phyloP scores from a whole-genome alignment of 2,113 vertebrate species.

The Peromyscus californicus region DNA sequence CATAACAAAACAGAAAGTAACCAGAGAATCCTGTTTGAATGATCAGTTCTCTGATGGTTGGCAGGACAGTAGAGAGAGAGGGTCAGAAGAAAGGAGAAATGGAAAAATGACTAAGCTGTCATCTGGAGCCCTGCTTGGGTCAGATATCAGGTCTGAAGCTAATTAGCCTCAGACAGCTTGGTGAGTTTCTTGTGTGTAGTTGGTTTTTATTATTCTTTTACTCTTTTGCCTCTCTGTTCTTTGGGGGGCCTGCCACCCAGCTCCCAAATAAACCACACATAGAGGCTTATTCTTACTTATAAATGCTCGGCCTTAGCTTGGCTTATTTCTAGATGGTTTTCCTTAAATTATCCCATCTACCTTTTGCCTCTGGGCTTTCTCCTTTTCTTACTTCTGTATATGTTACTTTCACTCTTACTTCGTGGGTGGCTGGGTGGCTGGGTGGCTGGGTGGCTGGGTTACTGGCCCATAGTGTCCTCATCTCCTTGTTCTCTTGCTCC shows the following conservation, averaged over 20 bases:
- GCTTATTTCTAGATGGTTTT: neutral
- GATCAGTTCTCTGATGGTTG: neutral
- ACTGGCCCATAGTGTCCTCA: too few relatives aligned
- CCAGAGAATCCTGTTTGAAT: neutral
- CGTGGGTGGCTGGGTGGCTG: neutral
- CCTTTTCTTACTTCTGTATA: neutral
- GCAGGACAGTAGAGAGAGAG: neutral
- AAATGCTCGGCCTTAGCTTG: neutral
- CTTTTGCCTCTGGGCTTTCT: neutral
- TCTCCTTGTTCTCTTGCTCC: too few relatives aligned
- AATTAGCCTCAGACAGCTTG: neutral
- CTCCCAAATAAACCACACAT: neutral
- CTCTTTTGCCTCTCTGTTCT: neutral
- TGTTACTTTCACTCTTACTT: neutral
- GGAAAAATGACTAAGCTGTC: neutral
- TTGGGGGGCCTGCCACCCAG: neutral
- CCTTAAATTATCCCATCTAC: neutral
- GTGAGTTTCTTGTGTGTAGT: neutral
- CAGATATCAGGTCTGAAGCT: neutral
- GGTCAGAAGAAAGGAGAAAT: neutral
- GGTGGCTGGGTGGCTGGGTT: neutral
- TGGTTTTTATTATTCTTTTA: neutral
- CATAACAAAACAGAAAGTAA: neutral
- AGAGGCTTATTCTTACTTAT: neutral
- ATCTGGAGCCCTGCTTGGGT: neutral